These are phyloP conservation scores for Epizoanthus fatuus DNA, from an alignment of 92 coral and sea anemone species.

Conservation along the genomic window DNA sequence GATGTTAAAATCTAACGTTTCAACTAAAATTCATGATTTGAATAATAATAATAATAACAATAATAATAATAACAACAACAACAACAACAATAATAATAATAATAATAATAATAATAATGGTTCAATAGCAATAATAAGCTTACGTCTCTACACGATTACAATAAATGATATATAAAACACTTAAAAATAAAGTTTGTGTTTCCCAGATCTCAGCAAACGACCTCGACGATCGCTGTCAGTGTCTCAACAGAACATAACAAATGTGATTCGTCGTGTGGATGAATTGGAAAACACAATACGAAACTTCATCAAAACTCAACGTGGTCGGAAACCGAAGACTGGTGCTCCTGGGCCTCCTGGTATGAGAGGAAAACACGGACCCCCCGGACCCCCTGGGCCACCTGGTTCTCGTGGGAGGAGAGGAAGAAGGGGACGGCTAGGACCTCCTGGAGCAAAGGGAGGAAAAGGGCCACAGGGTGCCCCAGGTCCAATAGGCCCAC, in stretches of 20 bases:
- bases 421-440: background rate
- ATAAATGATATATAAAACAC: no score
- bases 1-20: no score
- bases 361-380: background rate
- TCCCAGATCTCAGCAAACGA: background rate
- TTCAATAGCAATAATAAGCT: no score
- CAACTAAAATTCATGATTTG: no score
- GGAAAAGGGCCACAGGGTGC: background rate
- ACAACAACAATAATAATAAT: no score
- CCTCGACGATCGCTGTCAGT: background rate
- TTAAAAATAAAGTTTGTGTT: no score
- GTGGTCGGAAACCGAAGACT: background rate
- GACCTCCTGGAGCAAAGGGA: background rate
- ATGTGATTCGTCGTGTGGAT: background rate
- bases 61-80: no score
- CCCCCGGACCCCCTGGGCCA: constrained; percentile 1
- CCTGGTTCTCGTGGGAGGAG: constrained; percentile 13
- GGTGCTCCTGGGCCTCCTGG: background rate
- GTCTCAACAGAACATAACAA: background rate
- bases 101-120: no score
- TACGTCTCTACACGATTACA: no score
- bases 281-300: background rate
- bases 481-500: background rate
- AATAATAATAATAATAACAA: no score
- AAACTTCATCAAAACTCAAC: background rate